Percentiles rank a stretch among this genome's conserved stretches.
Conservation (phyloP, 2,113 vertebrate species). For the Chionis minor region DNA sequence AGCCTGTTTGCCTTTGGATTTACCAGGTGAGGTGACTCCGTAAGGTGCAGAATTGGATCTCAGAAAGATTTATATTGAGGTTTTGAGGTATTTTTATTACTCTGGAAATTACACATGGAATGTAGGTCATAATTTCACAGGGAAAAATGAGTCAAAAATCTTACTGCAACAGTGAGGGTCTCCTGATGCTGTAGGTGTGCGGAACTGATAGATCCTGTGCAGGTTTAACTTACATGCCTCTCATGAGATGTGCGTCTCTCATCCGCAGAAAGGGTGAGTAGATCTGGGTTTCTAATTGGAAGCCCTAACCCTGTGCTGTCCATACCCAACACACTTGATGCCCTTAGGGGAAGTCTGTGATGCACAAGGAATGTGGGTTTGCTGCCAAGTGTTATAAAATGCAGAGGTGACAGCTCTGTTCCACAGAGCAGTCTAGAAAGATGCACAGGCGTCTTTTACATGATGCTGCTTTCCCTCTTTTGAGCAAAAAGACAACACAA, state of each 20-base stretch:
- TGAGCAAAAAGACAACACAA: neutral
- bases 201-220: neutral
- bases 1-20: neutral
- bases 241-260: neutral
- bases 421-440: neutral
- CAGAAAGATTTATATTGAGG: neutral
- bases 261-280: neutral
- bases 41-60: neutral
- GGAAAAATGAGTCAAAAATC: slow-evolving; percentile 23
- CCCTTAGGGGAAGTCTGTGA: slow-evolving; percentile 29
- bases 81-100: neutral
- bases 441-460: neutral
- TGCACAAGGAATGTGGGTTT: slow-evolving; percentile 33
- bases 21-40: neutral
- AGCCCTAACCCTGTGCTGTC: neutral
- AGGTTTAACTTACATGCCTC: neutral
- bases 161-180: neutral
- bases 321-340: neutral
- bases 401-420: neutral
- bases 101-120: neutral
- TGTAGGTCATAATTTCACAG: slow-evolving; percentile 24
- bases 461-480: neutral
- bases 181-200: neutral
- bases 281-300: neutral
- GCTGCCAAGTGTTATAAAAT: slow-evolving; percentile 37